These are phyloP conservation scores for Lamprologus tigripictilis DNA, from an alignment of 2,113 vertebrate species.

Conservation along the genomic window DNA sequence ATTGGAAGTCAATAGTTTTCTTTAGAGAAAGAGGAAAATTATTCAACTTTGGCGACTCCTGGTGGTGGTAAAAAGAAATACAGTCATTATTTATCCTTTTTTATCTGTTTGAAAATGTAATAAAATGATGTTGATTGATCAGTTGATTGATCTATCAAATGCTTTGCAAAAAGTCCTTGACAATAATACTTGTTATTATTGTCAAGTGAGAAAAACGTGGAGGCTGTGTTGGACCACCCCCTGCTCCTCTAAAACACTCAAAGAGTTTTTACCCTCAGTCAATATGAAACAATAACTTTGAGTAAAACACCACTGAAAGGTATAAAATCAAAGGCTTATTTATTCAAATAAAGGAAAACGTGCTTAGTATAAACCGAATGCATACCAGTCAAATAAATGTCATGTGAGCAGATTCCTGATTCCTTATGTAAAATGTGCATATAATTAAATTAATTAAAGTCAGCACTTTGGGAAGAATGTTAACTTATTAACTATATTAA, in stretches of 20 bases:
- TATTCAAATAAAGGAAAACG: background rate
- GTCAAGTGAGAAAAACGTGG: background rate
- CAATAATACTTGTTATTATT: background rate
- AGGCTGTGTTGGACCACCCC: background rate
- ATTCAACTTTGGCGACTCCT: background rate
- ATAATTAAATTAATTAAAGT: background rate
- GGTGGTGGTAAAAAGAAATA: background rate
- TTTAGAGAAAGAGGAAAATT: background rate
- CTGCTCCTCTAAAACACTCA: background rate
- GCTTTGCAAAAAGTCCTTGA: background rate
- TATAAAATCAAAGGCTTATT: background rate
- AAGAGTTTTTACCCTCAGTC: background rate
- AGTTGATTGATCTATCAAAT: fast-evolving
- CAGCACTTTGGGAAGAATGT: background rate
- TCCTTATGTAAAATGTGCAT: background rate
- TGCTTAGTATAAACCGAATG: background rate
- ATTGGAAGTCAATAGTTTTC: background rate
- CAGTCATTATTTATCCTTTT: background rate
- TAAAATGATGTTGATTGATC: background rate
- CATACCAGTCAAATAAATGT: background rate
- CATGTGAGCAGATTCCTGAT: background rate
- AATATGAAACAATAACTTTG: background rate
- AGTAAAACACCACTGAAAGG: background rate
- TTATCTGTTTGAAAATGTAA: background rate
- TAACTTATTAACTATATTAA: background rate